Conservation (phyloP, 2,888 invertebrate genomes). For the Leptinotarsa peninsularis region DNA sequence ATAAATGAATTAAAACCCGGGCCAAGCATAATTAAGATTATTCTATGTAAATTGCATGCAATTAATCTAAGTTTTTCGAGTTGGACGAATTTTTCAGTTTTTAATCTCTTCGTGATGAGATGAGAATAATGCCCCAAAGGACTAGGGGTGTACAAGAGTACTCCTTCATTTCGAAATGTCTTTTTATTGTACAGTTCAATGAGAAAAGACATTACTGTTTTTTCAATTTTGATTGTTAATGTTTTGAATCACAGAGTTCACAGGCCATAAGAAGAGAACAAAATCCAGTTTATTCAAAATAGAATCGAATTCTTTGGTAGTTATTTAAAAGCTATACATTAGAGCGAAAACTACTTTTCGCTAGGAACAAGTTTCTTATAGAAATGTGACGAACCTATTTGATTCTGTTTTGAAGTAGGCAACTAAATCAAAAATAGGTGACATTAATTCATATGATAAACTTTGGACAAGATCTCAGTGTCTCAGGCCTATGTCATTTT, state of each 20-base stretch:
- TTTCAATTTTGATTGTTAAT: background rate
- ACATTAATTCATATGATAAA: too few species aligned
- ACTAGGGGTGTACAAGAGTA: background rate
- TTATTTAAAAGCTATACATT: too few species aligned
- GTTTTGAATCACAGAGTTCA: background rate
- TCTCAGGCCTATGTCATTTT: too few species aligned
- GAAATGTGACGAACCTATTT: too few species aligned
- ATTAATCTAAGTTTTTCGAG: conserved; percentile 52
- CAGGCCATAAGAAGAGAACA: too few species aligned
- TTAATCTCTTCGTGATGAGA: conserved; percentile 51
- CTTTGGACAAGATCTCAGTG: too few species aligned
- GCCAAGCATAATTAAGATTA: conserved; percentile 53
- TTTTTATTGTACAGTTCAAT: background rate
- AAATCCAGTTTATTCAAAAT: too few species aligned
- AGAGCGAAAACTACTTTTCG: too few species aligned
- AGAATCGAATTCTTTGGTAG: too few species aligned
- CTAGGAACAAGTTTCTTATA: too few species aligned
- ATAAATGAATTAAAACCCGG: conserved; percentile 4
- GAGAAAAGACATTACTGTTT: background rate
- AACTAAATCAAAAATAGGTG: too few species aligned
- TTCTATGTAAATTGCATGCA: conserved; percentile 58
- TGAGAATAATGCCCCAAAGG: conserved; percentile 19
- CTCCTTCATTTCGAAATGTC: background rate
- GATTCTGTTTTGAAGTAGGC: too few species aligned
- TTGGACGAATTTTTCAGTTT: conserved; percentile 45